Evolutionary conservation across 2,113 vertebrate genomes (phyloP).

Genomic region (Forbesichthys agassizii): DNA sequence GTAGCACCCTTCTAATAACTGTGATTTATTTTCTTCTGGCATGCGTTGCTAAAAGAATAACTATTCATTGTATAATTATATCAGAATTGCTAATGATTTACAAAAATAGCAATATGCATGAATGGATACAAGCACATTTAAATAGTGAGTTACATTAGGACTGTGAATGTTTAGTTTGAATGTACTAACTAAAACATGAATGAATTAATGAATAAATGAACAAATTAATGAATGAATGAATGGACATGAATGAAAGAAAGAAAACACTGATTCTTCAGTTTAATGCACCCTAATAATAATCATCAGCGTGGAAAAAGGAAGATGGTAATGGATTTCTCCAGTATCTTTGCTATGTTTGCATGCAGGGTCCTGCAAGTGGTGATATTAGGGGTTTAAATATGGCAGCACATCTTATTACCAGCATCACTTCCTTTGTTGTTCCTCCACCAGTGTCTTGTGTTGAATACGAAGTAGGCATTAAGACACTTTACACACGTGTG

Average conservation of each 20-base stretch:
- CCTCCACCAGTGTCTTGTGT: constrained; percentile 53
- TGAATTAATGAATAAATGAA: no score
- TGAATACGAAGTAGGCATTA: constrained; percentile 39
- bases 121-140: neutral
- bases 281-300: no score
- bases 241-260: no score
- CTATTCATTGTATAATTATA: neutral
- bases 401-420: constrained; percentile 39
- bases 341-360: no score
- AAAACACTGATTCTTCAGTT: no score
- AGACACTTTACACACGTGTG: constrained; percentile 22
- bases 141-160: neutral
- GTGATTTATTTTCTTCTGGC: neutral
- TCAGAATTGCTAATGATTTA: neutral
- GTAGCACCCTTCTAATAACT: neutral
- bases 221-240: no score
- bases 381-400: neutral
- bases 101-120: neutral
- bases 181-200: no score
- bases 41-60: neutral
- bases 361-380: no score
- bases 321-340: no score
- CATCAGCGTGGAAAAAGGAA: no score
- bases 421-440: constrained; percentile 50
- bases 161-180: no score